phyloP scores from a whole-genome alignment of 2,888 invertebrate genomes.

The Torymus aiolomorphi region DNA sequence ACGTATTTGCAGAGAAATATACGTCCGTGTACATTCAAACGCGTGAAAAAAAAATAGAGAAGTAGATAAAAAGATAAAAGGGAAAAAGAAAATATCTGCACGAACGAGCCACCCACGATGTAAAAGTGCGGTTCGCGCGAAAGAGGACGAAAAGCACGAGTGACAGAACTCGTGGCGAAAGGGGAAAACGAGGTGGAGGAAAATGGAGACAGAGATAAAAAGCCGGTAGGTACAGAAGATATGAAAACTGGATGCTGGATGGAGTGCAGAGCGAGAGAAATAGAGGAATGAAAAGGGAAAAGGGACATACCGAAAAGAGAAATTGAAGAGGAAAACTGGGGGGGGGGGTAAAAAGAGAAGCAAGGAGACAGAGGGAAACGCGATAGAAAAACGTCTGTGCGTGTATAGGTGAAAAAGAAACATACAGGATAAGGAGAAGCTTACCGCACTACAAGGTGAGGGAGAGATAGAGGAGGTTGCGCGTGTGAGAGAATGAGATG shows the following conservation, averaged over 20 bases:
- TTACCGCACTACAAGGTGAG: not conserved
- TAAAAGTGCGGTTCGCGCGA: not conserved
- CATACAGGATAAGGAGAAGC: slow-evolving; percentile 19
- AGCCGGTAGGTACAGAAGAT: slow-evolving; percentile 13
- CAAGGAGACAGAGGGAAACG: slow-evolving; percentile 15
- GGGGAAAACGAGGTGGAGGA: slow-evolving; percentile 20
- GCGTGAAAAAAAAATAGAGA: not conserved
- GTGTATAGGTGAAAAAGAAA: slow-evolving; percentile 24
- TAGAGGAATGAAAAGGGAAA: not conserved
- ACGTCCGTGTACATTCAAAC: not conserved
- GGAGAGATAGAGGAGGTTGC: not conserved
- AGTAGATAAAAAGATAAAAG: slow-evolving; percentile 15
- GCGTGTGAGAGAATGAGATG: not conserved
- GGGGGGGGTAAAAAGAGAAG: not conserved
- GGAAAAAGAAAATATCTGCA: not conserved
- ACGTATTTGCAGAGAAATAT: slow-evolving; percentile 16
- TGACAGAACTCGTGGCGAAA: slow-evolving; percentile 12
- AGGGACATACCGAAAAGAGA: not conserved
- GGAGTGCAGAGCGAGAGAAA: too few relatives aligned
- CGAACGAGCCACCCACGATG: not conserved
- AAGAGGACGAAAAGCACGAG: slow-evolving; percentile 5
- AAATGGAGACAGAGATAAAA: slow-evolving; percentile 27
- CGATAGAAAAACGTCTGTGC: slow-evolving; percentile 12
- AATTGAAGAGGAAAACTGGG: slow-evolving; percentile 3
- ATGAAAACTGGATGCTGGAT: slow-evolving; percentile 35